phyloP scores from a whole-genome alignment of 2,113 vertebrate genomes.

The Chrysemys picta region DNA sequence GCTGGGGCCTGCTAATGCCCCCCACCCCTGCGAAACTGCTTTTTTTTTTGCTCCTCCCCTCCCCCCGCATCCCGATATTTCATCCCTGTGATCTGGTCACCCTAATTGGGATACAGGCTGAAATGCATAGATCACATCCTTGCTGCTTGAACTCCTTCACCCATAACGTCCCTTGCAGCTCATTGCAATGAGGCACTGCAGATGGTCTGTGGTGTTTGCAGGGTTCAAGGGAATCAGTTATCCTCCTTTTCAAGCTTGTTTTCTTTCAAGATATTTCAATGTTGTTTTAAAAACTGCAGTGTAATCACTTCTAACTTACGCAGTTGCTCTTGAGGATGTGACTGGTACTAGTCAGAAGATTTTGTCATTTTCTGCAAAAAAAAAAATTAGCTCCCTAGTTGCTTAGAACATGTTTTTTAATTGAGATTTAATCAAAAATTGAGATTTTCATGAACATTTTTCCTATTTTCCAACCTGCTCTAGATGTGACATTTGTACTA shows the following conservation, averaged over 20 bases:
- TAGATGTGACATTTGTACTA: background rate
- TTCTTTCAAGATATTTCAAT: background rate
- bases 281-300: background rate
- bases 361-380: background rate
- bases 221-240: background rate
- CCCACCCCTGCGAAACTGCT: too few relatives aligned
- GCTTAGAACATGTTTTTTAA: background rate
- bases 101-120: slow-evolving; percentile 16
- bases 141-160: background rate
- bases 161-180: background rate
- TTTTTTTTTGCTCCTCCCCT: too few relatives aligned
- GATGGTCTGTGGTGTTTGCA: background rate
- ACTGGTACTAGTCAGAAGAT: background rate
- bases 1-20: too few relatives aligned
- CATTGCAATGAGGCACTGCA: background rate
- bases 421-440: background rate
- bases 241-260: background rate
- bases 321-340: background rate
- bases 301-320: background rate
- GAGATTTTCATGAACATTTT: background rate
- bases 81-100: too few relatives aligned
- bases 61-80: too few relatives aligned
- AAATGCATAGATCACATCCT: background rate
- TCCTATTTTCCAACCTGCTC: background rate
- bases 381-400: background rate